phyloP scores from a whole-genome alignment of 2,797 vertebrate genomes.

The Acanthiza pusilla region DNA sequence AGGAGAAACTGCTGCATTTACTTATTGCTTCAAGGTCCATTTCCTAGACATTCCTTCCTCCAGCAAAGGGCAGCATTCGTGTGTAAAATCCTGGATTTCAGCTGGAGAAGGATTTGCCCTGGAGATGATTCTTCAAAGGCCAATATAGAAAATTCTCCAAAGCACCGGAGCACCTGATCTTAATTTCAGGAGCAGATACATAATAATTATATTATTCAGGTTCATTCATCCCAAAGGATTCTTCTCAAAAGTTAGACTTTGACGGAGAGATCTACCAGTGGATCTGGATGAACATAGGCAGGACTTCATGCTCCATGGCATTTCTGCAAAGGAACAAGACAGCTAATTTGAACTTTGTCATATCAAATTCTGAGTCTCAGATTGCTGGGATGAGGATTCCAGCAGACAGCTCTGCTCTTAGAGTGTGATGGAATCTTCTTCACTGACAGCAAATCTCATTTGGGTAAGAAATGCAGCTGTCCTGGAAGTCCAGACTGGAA shows the following conservation, averaged over 20 bases:
- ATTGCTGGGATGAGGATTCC: background rate
- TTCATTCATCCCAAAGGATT: background rate
- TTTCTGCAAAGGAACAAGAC: background rate
- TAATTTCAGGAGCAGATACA: background rate
- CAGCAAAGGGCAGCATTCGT: background rate
- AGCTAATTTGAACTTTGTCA: constrained; percentile 13
- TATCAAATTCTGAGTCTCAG: background rate
- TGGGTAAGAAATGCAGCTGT: background rate
- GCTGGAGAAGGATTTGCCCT: background rate
- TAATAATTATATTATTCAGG: background rate
- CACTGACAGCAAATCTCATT: background rate
- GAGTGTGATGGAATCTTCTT: background rate
- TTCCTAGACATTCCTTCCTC: background rate
- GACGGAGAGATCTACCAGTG: background rate
- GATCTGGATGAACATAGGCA: background rate
- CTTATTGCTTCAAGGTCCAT: constrained; percentile 4
- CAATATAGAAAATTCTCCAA: background rate
- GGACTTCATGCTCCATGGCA: background rate
- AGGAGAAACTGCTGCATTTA: constrained; percentile 21
- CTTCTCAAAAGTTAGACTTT: background rate
- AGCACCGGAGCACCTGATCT: background rate
- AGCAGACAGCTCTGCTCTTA: background rate
- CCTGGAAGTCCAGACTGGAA: background rate
- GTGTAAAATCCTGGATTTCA: background rate
- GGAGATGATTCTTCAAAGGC: background rate